Evolutionary conservation across 2,888 invertebrate genomes (phyloP).

Genomic region (Baccha elongata): DNA sequence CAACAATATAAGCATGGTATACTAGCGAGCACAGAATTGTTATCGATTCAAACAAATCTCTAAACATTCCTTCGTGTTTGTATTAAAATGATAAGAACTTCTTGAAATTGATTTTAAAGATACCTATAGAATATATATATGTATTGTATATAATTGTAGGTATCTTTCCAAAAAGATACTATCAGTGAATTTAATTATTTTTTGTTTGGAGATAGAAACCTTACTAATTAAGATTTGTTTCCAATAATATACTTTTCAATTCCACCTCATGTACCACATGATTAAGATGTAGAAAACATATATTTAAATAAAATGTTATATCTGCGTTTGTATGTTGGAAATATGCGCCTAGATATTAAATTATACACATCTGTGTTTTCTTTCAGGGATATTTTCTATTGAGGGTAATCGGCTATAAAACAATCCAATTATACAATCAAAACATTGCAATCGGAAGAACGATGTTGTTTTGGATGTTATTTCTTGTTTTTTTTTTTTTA

Average conservation of each 20-base stretch:
- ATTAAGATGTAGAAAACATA: constrained; percentile 59
- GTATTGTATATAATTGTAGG: constrained; percentile 30
- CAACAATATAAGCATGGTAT: no score
- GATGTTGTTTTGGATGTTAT: constrained; percentile 51
- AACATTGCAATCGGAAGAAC: constrained; percentile 20
- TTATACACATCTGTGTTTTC: neutral
- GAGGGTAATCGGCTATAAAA: constrained; percentile 52
- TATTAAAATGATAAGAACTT: constrained; percentile 35
- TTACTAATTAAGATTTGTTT: constrained; percentile 56
- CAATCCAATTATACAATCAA: constrained; percentile 34
- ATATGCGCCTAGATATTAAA: constrained; percentile 31
- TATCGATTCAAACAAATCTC: constrained; percentile 60
- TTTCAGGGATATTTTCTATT: constrained; percentile 32
- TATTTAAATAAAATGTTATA: constrained; percentile 43
- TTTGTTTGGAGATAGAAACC: neutral
- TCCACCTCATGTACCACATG: constrained; percentile 39
- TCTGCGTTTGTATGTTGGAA: constrained; percentile 40
- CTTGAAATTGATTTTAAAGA: constrained; percentile 38
- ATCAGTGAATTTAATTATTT: constrained; percentile 46
- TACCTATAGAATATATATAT: constrained; percentile 14
- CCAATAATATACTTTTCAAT: constrained; percentile 12
- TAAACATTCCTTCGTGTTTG: constrained; percentile 32
- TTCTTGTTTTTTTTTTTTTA: no score
- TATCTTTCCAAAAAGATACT: constrained; percentile 1
- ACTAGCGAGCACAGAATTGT: constrained; percentile 9